Conservation (phyloP, 2,113 vertebrate genomes). For the Oryctolagus cuniculus region DNA sequence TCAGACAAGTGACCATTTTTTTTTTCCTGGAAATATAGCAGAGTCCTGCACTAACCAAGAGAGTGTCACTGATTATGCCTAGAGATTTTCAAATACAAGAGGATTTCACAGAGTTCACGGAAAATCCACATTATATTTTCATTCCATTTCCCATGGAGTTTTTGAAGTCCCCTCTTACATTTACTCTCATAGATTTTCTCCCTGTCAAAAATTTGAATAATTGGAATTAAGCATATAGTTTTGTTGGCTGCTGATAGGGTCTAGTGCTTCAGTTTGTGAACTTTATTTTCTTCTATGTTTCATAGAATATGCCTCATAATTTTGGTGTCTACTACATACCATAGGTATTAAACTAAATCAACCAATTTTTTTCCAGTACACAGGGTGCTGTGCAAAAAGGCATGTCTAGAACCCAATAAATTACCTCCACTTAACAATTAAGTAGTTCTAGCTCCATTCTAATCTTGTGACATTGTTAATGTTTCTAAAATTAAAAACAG, state of each 20-base stretch:
- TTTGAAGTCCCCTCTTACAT: too few species aligned
- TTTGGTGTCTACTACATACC: constrained; percentile 1
- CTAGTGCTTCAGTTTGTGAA: constrained; percentile 38
- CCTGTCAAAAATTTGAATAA: constrained; percentile 42
- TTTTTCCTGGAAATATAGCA: constrained; percentile 48
- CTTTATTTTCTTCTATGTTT: constrained; percentile 29
- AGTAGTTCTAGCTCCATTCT: constrained; percentile 57
- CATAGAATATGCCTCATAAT: constrained; percentile 23
- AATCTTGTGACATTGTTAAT: constrained; percentile 47
- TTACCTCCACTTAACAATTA: constrained; percentile 59
- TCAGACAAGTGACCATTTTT: not conserved
- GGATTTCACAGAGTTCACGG: too few species aligned
- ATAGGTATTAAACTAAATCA: not conserved
- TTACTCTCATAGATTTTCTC: constrained; percentile 15
- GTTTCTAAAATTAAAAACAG: constrained; percentile 60
- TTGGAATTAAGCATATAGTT: constrained; percentile 49
- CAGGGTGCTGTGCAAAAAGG: constrained; percentile 47
- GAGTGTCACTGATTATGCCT: not conserved
- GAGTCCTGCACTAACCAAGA: not conserved
- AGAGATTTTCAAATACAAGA: not conserved
- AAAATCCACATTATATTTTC: too few species aligned
- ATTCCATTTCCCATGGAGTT: too few species aligned
- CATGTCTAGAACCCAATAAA: constrained; percentile 23
- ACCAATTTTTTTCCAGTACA: constrained; percentile 36
- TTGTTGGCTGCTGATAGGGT: not conserved